These are phyloP conservation scores for Diaphora mendica DNA, from an alignment of 2,888 invertebrate genomes.

Conservation along the genomic window DNA sequence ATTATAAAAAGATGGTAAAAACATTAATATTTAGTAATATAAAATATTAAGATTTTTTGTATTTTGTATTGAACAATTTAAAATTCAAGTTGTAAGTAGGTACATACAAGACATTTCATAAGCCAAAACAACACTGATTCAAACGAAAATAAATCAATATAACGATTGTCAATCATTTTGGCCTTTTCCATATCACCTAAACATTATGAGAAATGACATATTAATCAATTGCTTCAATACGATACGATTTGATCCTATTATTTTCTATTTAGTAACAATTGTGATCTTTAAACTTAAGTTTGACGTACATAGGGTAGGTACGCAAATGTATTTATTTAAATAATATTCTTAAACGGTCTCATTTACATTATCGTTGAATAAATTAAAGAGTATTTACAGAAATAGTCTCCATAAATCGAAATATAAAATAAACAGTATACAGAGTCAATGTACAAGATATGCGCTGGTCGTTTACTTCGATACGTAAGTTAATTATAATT, in stretches of 20 bases:
- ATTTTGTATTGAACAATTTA: background rate
- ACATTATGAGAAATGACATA: constrained; percentile 24
- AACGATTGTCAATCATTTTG: constrained; percentile 20
- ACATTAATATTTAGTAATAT: background rate
- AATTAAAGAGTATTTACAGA: background rate
- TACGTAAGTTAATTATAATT: constrained; percentile 32
- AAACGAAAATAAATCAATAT: constrained; percentile 20
- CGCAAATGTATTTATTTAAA: background rate
- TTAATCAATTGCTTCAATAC: constrained; percentile 19
- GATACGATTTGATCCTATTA: constrained; percentile 26
- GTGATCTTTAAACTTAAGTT: constrained; percentile 28
- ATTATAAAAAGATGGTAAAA: no score
- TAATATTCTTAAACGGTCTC: background rate
- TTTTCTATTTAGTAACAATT: constrained; percentile 29
- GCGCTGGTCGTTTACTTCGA: constrained; percentile 18
- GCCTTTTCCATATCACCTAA: constrained; percentile 17
- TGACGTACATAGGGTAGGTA: constrained; percentile 2
- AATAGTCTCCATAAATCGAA: background rate
- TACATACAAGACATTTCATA: background rate
- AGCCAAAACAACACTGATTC: constrained; percentile 7
- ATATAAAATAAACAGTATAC: background rate
- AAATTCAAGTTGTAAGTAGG: background rate
- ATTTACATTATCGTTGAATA: constrained; percentile 2
- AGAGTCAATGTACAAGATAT: constrained; percentile 9
- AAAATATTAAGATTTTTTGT: background rate